Evolutionary conservation across 1,140 invertebrate species (phyloP), one percentile per base, ranked within the genome.

Genomic region (Oscheius sp.): DNA sequence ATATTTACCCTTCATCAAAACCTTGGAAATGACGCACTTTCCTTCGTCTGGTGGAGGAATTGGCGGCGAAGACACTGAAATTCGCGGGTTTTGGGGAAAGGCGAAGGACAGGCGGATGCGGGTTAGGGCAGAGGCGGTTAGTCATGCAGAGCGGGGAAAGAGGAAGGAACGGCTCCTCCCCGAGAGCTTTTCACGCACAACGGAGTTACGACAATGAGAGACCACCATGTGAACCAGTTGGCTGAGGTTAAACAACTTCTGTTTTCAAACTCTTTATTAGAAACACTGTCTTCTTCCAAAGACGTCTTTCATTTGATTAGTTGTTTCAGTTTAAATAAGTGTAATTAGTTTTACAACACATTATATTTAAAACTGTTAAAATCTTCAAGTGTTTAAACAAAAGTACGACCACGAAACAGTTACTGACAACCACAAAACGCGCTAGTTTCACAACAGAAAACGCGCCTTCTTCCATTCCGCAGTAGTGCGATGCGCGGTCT

Each of bases 401-500:
- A n/a, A n/a, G n/a, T n/a, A n/a, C n/a, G n/a, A n/a, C n/a, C n/a
- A n/a, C n/a, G n/a, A n/a, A n/a, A n/a, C n/a, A n/a, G n/a, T n/a
- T n/a, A 36, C 32, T 78, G 34, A 45, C 28, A 42, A 26, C 29
- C 67, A 70, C 31, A 36, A 4, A 77, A 35, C n/a, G n/a, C n/a
- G n/a, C n/a, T 55, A 55, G 49, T 10, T 7, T 55, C 49, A 55
- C 49, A 55, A 55, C 49, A 55, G 15, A 26, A 55, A 15, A 55
- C 23, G n/a, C 28, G 28, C 80, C 83, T 74, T 83, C 83, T 55
- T 74, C 78, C 66, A 82, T 78, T 65, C 81, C 81, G 70, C 81
- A 83, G 63, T 79, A 83, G 66, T 83, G 81, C 13, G 76, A 77
- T 18, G 81, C 83, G 64, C 82, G 82, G 66, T 83, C 81, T 52